phyloP scores from a whole-genome alignment of 2,797 vertebrate genomes.

The Sus cebifrons region DNA sequence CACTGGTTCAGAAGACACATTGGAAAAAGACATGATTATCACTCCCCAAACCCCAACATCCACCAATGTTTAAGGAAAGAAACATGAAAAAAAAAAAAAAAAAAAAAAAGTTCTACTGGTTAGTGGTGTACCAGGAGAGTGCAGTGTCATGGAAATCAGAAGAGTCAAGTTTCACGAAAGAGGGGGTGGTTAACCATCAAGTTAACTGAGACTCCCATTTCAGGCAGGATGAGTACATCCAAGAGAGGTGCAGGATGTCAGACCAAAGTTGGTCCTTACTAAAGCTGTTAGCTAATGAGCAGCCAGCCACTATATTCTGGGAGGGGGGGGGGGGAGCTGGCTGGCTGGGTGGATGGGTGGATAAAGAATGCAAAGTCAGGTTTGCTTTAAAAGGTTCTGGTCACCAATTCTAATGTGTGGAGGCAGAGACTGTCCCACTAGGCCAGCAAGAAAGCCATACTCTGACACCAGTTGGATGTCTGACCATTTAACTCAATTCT shows the following conservation, averaged over 20 bases:
- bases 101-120: background rate
- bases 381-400: background rate
- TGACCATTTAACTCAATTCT: background rate
- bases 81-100: background rate
- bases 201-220: background rate
- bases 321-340: too few relatives aligned
- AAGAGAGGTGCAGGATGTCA: background rate
- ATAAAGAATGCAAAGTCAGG: background rate
- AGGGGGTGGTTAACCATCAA: background rate
- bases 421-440: background rate
- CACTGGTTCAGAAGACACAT: background rate
- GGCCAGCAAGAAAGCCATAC: background rate
- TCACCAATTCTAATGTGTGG: background rate
- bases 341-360: background rate
- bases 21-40: background rate
- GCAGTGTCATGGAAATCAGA: background rate
- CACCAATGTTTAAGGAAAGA: constrained; percentile 57
- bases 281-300: background rate
- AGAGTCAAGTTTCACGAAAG: background rate
- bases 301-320: background rate
- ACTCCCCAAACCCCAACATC: background rate
- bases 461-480: background rate
- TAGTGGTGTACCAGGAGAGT: background rate
- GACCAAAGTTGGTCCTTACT: background rate
- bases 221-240: background rate